Percentiles rank a stretch among this genome's conserved stretches.
phyloP scores from a whole-genome alignment of 2,113 vertebrate genomes.

The Cynocephalus volans region DNA sequence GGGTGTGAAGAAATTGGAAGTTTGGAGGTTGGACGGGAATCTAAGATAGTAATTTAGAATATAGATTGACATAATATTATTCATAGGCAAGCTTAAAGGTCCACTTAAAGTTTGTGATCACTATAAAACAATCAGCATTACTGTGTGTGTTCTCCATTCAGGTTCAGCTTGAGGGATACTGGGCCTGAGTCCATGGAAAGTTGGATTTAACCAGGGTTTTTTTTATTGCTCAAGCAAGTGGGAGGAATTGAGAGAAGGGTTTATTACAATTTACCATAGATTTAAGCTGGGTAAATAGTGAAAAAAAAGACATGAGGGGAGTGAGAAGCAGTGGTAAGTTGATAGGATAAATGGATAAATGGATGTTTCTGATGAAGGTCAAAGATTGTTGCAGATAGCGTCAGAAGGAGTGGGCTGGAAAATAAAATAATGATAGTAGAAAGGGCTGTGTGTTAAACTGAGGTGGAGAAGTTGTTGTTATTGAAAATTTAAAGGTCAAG shows the following conservation, averaged over 20 bases:
- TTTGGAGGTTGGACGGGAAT: not conserved
- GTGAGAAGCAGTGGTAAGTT: not conserved
- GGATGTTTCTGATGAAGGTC: not conserved
- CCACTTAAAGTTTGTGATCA: not conserved
- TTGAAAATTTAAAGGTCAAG: slow-evolving; percentile 14
- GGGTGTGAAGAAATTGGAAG: not conserved
- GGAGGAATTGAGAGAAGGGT: not conserved
- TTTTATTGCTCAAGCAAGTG: not conserved
- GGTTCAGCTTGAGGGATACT: not conserved
- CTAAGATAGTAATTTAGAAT: not conserved
- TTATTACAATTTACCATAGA: not conserved
- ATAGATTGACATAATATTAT: not conserved
- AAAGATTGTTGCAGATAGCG: not conserved
- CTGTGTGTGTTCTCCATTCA: not conserved
- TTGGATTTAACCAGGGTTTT: not conserved
- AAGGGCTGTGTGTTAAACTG: not conserved
- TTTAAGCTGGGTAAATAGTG: not conserved
- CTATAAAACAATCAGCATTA: not conserved
- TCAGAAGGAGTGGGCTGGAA: not conserved
- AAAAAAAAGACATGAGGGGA: not conserved
- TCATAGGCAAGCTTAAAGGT: not conserved
- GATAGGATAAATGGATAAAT: not conserved
- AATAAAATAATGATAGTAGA: not conserved
- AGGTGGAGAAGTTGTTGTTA: not conserved
- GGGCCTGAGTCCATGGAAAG: not conserved